phyloP scores from a whole-genome alignment of 92 coral and sea anemone genomes.

The Actinernus sp. region DNA sequence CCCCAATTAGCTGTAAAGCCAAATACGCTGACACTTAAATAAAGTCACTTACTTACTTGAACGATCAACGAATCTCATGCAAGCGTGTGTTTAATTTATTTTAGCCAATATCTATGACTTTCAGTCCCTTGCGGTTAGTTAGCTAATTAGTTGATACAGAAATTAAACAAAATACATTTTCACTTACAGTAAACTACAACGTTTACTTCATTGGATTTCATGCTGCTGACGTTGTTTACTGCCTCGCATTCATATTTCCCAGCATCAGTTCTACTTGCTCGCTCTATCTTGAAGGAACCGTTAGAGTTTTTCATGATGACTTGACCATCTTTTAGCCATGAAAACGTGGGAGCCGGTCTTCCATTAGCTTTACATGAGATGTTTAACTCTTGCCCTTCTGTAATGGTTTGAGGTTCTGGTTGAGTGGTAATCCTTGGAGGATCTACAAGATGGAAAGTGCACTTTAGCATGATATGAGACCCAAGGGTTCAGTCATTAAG shows the following conservation, averaged over 20 bases:
- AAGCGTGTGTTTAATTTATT: too few species aligned
- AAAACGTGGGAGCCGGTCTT: constrained; percentile 11
- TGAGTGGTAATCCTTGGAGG: constrained; percentile 16
- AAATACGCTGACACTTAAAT: too few species aligned
- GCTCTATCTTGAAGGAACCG: neutral
- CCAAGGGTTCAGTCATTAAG: too few species aligned
- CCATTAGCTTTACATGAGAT: constrained; percentile 16
- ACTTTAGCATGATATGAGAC: too few species aligned
- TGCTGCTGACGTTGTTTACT: constrained; percentile 9
- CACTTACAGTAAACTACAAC: constrained; percentile 66
- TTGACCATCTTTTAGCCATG: constrained; percentile 30
- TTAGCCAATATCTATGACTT: too few species aligned
- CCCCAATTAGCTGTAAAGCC: too few species aligned
- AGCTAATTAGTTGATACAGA: too few species aligned
- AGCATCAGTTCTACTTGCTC: constrained; percentile 44
- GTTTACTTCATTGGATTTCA: constrained; percentile 8
- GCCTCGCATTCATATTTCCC: constrained; percentile 63
- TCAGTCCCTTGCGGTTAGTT: too few species aligned
- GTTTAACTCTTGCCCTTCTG: neutral
- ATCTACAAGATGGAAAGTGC: constrained; percentile 23
- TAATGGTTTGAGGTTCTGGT: constrained; percentile 8
- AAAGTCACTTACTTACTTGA: too few species aligned
- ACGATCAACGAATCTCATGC: too few species aligned
- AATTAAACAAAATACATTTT: neutral
- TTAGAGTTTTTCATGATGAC: constrained; percentile 10